Conservation (phyloP, 2,113 vertebrate genomes). For the Varanus komodoensis region DNA sequence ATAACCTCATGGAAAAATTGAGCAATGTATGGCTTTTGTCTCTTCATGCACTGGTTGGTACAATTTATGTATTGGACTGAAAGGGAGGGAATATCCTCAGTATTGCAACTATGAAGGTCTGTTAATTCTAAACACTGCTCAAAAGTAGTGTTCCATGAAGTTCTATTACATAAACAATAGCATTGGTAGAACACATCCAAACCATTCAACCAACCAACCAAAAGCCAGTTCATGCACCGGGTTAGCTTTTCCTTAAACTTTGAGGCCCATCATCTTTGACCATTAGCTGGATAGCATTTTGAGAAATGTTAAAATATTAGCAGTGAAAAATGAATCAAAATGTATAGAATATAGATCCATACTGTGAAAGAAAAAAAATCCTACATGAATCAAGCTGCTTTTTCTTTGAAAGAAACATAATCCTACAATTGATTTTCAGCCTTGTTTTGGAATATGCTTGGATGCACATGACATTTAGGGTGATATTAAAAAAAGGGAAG, state of each 20-base stretch:
- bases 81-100: too few species aligned
- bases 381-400: neutral
- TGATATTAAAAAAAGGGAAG: neutral
- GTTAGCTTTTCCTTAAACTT: neutral
- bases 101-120: neutral
- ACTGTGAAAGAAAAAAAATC: neutral
- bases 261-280: neutral
- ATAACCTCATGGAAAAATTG: neutral
- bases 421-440: constrained; percentile 26
- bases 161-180: neutral
- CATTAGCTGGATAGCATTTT: neutral
- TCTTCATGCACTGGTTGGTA: neutral
- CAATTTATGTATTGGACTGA: neutral
- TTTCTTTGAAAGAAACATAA: constrained; percentile 15
- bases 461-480: neutral
- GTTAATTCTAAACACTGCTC: neutral
- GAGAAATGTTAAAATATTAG: neutral
- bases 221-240: neutral
- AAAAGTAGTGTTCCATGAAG: neutral
- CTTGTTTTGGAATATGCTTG: neutral
- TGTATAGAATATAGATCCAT: constrained; percentile 39
- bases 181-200: neutral
- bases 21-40: neutral
- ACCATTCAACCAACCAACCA: neutral
- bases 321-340: constrained; percentile 26